phyloP scores from a whole-genome alignment of 1,140 invertebrate genomes.

The Camponotus pennsylvanicus region DNA sequence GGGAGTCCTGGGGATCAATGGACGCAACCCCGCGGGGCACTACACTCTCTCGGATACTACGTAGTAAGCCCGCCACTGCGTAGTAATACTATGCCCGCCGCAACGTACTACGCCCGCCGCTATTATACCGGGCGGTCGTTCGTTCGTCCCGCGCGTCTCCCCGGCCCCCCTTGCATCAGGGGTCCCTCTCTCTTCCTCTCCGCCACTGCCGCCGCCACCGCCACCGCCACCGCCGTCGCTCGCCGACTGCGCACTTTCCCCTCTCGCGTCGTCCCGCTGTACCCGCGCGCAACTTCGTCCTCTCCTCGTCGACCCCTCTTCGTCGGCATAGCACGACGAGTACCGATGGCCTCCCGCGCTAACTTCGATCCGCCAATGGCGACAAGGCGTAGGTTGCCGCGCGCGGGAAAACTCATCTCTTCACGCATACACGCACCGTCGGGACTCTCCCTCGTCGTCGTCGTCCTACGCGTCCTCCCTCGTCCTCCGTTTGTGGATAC shows the following conservation, averaged over 20 bases:
- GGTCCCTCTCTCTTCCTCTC: conserved; percentile 26
- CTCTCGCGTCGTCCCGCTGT: conserved; percentile 10
- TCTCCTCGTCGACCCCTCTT: conserved; percentile 37
- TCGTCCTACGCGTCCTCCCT: background rate
- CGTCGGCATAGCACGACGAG: conserved; percentile 66
- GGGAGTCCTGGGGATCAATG: conserved; percentile 77
- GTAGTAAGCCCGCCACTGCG: conserved; percentile 75
- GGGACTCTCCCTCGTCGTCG: background rate
- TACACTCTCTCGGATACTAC: conserved; percentile 78
- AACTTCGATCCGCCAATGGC: conserved; percentile 76
- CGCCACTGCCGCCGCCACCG: no score
- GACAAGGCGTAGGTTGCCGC: conserved; percentile 72
- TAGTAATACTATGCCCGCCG: conserved; percentile 74
- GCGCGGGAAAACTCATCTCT: conserved; percentile 79
- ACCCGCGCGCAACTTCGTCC: conserved; percentile 21
- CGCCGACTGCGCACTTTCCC: conserved; percentile 43
- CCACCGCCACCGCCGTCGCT: background rate
- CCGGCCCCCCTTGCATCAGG: background rate
- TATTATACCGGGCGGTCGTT: conserved; percentile 58
- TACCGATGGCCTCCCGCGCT: conserved; percentile 74
- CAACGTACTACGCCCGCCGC: conserved; percentile 74
- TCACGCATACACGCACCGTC: conserved; percentile 67
- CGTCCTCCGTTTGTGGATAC: conserved; percentile 17
- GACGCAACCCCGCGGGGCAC: conserved; percentile 79
- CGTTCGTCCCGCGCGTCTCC: conserved; percentile 32